These are phyloP conservation scores for Perccottus glenii DNA, from an alignment of 2,113 vertebrate genomes.

Conservation along the genomic window DNA sequence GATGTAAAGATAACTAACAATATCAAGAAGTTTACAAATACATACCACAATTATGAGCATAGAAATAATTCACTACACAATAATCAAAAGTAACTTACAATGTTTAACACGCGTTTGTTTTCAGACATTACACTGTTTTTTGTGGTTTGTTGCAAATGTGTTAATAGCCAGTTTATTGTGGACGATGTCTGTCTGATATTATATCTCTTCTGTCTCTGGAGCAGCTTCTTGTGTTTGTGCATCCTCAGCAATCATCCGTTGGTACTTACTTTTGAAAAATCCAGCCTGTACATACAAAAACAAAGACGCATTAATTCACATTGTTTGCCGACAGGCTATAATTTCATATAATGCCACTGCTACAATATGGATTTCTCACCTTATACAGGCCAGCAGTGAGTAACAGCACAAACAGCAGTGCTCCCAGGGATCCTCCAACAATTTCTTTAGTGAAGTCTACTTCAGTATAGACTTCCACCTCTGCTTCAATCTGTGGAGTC, in stretches of 20 bases:
- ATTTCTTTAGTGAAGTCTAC: conserved; percentile 72
- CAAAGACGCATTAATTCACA: neutral
- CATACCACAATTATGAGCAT: no score
- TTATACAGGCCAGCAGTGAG: conserved; percentile 78
- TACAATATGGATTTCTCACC: conserved; percentile 54
- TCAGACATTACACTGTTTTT: neutral
- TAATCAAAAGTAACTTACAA: no score
- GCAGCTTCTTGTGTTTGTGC: neutral
- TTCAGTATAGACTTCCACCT: conserved; percentile 76
- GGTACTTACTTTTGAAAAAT: conserved; percentile 86
- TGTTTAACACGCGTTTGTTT: no score
- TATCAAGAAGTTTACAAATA: no score
- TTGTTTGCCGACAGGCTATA: neutral
- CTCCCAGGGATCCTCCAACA: conserved; percentile 78
- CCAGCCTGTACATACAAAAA: conserved; percentile 74
- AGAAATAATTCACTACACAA: no score
- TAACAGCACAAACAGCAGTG: conserved; percentile 76
- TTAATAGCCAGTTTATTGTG: no score
- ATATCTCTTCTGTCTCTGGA: neutral
- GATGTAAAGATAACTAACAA: no score
- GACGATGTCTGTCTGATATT: neutral
- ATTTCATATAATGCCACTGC: neutral
- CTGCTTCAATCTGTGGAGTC: conserved; percentile 67
- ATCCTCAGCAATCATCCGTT: conserved; percentile 68
- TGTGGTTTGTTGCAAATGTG: no score